Percentiles rank a stretch among this genome's conserved stretches.
These are phyloP conservation scores for Fulica atra DNA, from an alignment of 2,113 vertebrate genomes.

Conservation along the genomic window DNA sequence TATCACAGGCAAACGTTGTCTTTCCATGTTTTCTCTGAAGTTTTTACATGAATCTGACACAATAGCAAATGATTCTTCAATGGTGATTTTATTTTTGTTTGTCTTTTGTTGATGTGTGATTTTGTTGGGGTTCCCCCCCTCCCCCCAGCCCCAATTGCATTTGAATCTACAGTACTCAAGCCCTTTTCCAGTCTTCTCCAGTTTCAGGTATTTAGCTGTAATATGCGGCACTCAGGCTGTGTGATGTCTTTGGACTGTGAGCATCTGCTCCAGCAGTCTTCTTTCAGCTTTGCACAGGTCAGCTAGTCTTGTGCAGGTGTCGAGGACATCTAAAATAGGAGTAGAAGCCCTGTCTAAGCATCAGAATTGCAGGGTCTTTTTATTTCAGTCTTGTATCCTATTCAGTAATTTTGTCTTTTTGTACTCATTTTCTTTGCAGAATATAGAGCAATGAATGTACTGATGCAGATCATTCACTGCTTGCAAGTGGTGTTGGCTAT, in stretches of 20 bases:
- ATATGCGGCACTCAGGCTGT: not conserved
- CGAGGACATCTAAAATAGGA: not conserved
- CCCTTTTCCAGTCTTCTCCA: not conserved
- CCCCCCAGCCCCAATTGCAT: not conserved
- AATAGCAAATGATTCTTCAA: not conserved
- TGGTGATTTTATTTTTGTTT: not conserved
- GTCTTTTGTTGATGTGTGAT: not conserved
- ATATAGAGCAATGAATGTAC: not conserved
- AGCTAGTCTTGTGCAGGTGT: not conserved
- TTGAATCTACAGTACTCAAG: not conserved
- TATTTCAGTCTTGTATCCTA: not conserved
- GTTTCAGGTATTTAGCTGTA: not conserved
- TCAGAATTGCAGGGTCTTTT: not conserved
- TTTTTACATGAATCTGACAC: not conserved
- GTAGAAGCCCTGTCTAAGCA: not conserved
- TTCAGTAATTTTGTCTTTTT: not conserved
- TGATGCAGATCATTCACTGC: not conserved
- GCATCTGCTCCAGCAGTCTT: not conserved
- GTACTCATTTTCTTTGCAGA: not conserved
- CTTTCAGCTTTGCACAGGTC: not conserved
- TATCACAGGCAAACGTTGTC: not conserved
- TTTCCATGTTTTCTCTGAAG: not conserved
- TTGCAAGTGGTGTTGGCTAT: not conserved
- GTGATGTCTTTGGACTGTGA: not conserved
- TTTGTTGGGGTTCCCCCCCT: no score